phyloP scores from a whole-genome alignment of 2,113 vertebrate genomes.

The Xenopus borealis region DNA sequence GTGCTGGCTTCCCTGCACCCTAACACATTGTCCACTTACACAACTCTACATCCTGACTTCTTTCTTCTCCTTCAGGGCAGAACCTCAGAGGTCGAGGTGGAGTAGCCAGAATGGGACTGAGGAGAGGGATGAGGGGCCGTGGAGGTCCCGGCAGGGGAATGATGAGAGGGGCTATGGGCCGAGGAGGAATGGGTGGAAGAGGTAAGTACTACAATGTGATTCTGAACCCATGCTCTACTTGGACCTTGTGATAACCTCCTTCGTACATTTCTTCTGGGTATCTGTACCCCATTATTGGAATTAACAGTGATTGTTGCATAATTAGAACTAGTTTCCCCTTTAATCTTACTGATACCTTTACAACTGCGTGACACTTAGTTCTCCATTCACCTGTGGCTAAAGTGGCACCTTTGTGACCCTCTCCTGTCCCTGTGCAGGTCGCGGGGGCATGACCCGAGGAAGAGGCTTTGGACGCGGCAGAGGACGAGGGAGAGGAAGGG shows the following conservation, averaged over 20 bases:
- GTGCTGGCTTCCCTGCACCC: slow-evolving; percentile 22
- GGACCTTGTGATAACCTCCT: too few relatives aligned
- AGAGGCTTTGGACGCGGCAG: slow-evolving; percentile 79
- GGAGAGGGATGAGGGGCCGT: slow-evolving; percentile 73
- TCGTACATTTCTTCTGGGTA: too few relatives aligned
- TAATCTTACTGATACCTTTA: too few relatives aligned
- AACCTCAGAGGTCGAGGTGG: slow-evolving; percentile 72
- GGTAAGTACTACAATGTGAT: slow-evolving; percentile 58
- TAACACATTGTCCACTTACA: slow-evolving; percentile 48
- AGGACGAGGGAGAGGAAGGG: slow-evolving; percentile 80
- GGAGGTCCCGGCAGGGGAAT: slow-evolving; percentile 73
- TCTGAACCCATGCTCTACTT: too few relatives aligned
- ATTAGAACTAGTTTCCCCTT: too few relatives aligned
- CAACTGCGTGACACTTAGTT: too few relatives aligned
- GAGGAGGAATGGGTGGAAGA: slow-evolving; percentile 74
- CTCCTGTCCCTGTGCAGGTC: slow-evolving; percentile 62
- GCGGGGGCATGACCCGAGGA: slow-evolving; percentile 78
- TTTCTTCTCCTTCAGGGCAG: slow-evolving; percentile 19
- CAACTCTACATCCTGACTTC: slow-evolving; percentile 48
- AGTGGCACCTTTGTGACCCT: neutral
- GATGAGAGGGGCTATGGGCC: slow-evolving; percentile 73
- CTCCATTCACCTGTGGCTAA: too few relatives aligned
- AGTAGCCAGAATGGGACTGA: slow-evolving; percentile 77
- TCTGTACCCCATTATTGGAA: too few relatives aligned
- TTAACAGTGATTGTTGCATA: too few relatives aligned